Conservation (phyloP, 2,888 invertebrate species). For the Stenoptilia bipunctidactyla region DNA sequence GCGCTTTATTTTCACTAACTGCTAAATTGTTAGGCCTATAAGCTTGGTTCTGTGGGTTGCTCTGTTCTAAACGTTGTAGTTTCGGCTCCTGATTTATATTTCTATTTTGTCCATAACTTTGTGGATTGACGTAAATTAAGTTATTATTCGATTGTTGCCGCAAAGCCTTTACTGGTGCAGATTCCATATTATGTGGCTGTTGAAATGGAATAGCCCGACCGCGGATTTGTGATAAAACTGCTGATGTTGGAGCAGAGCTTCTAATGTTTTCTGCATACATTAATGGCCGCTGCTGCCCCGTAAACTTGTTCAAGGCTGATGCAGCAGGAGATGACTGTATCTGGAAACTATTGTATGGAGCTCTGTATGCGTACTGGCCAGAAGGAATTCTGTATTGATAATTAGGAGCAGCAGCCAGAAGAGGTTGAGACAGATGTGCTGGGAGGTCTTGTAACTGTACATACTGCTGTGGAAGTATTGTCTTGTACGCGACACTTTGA, state of each 20-base stretch:
- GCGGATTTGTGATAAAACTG: not conserved
- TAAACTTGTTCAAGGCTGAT: constrained; percentile 24
- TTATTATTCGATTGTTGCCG: constrained; percentile 38
- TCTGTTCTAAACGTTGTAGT: constrained; percentile 25
- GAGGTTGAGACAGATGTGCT: constrained; percentile 47
- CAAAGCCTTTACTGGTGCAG: constrained; percentile 14
- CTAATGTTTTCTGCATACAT: constrained; percentile 32
- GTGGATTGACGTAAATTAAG: constrained; percentile 27
- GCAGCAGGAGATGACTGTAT: constrained; percentile 30
- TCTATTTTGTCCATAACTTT: not conserved
- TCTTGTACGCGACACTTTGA: constrained; percentile 37
- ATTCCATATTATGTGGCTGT: constrained; percentile 17
- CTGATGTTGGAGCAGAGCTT: constrained; percentile 15
- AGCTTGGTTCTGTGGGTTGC: constrained; percentile 13
- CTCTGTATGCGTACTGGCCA: too few species aligned
- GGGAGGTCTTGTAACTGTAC: constrained; percentile 52
- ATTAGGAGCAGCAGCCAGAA: constrained; percentile 35
- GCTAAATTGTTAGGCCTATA: not conserved
- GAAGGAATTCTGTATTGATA: constrained; percentile 9
- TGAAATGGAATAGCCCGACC: too few species aligned
- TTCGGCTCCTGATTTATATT: constrained; percentile 19
- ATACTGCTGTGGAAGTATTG: constrained; percentile 47
- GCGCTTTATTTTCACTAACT: not conserved
- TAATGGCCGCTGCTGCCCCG: constrained; percentile 27
- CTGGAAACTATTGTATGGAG: too few species aligned